Conservation (phyloP, 2,888 invertebrate species). For the Cheilosia vernalis region DNA sequence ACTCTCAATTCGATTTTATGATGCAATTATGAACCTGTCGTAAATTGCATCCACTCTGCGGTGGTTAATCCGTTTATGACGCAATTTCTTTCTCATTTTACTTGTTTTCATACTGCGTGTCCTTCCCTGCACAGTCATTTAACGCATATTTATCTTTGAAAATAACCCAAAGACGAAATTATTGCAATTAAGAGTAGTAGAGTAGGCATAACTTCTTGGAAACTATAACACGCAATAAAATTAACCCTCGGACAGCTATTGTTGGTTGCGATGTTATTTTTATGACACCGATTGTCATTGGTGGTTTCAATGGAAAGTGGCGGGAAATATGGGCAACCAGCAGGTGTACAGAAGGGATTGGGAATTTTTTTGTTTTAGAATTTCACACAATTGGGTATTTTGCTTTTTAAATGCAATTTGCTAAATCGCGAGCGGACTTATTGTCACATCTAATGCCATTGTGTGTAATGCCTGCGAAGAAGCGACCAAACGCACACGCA, state of each 20-base stretch:
- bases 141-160: slow-evolving; percentile 6
- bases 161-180: slow-evolving; percentile 15
- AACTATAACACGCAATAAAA: slow-evolving; percentile 38
- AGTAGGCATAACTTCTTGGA: slow-evolving; percentile 12
- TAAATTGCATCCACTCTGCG: slow-evolving; percentile 55
- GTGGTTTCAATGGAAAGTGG: not conserved
- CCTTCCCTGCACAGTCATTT: slow-evolving; percentile 25
- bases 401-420: slow-evolving; percentile 2
- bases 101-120: slow-evolving; percentile 29
- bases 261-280: slow-evolving; percentile 8
- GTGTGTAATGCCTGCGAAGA: slow-evolving; percentile 22
- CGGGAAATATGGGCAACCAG: too few relatives aligned
- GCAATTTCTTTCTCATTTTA: slow-evolving; percentile 35
- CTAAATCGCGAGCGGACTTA: slow-evolving; percentile 34
- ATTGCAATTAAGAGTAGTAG: slow-evolving; percentile 25
- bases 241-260: slow-evolving; percentile 6
- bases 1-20: slow-evolving; percentile 46
- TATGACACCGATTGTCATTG: not conserved
- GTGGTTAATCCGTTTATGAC: slow-evolving; percentile 57
- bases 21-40: slow-evolving; percentile 59
- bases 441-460: slow-evolving; percentile 36
- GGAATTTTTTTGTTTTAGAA: not conserved
- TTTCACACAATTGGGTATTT: not conserved
- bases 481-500: slow-evolving; percentile 48
- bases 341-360: not conserved